Conservation (phyloP, 2,113 vertebrate genomes). For the Syrmaticus mikado region DNA sequence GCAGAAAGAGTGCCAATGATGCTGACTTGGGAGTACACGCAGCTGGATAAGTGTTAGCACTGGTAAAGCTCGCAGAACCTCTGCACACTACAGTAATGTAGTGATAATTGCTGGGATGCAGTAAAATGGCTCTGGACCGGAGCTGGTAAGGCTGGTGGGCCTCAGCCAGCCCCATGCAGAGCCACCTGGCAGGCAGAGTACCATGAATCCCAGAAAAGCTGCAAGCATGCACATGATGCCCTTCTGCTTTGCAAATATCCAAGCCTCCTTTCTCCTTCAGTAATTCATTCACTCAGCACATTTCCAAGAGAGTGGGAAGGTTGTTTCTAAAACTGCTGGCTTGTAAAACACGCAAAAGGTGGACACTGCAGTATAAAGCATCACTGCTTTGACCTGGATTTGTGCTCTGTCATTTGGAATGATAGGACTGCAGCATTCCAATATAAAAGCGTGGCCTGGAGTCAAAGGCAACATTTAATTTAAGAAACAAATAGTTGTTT, state of each 20-base stretch:
- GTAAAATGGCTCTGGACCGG: background rate
- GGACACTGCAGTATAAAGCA: background rate
- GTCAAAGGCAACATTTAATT: background rate
- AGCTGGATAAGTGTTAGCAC: slow-evolving; percentile 1
- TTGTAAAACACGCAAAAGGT: background rate
- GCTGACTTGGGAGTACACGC: background rate
- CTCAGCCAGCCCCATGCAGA: background rate
- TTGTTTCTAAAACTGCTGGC: background rate
- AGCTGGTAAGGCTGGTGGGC: background rate
- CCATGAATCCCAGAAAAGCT: background rate
- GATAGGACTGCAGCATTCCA: background rate
- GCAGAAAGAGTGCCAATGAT: background rate
- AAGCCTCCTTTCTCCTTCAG: background rate
- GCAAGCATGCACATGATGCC: rapidly evolving
- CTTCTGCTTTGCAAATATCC: background rate
- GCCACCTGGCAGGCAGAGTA: background rate
- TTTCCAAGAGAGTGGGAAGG: background rate
- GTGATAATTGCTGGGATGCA: background rate
- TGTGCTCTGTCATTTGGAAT: background rate
- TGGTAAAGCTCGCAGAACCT: slow-evolving; percentile 17
- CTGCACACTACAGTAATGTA: background rate
- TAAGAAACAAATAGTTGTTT: background rate
- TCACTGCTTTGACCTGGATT: background rate
- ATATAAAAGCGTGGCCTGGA: background rate
- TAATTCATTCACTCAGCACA: background rate